These are phyloP conservation scores for Electrona antarctica DNA, from an alignment of 2,113 vertebrate genomes.

Conservation along the genomic window DNA sequence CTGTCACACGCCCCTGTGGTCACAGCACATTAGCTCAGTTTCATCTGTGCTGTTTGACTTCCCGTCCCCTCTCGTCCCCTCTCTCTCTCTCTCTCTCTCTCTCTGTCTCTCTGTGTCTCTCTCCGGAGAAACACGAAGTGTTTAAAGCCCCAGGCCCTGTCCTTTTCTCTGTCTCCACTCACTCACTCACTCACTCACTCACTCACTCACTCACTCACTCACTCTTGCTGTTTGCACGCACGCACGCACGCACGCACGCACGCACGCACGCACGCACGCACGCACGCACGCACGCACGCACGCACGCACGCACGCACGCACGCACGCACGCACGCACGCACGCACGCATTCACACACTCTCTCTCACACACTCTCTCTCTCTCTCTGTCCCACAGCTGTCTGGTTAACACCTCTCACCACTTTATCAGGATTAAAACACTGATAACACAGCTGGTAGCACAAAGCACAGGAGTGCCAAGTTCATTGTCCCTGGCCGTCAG, in stretches of 20 bases:
- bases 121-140: not conserved
- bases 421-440: conserved; percentile 3
- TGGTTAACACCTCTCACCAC: not conserved
- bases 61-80: not conserved
- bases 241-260: not conserved
- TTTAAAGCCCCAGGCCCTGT: conserved; percentile 12
- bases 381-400: conserved; percentile 5
- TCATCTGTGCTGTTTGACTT: conserved; percentile 51
- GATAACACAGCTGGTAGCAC: not conserved
- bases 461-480: not conserved
- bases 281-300: not conserved
- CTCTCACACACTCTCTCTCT: not conserved
- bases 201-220: conserved; percentile 2
- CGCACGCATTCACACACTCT: not conserved
- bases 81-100: not conserved
- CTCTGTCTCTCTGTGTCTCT: not conserved
- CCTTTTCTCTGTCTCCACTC: not conserved
- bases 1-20: conserved; percentile 25
- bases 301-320: not conserved
- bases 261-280: not conserved
- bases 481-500: not conserved
- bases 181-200: conserved; percentile 1
- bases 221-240: not conserved
- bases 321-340: too few relatives aligned
- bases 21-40: conserved; percentile 56